Evolutionary conservation across 2,113 vertebrate genomes (phyloP).

Genomic region (Leptosomus discolor): DNA sequence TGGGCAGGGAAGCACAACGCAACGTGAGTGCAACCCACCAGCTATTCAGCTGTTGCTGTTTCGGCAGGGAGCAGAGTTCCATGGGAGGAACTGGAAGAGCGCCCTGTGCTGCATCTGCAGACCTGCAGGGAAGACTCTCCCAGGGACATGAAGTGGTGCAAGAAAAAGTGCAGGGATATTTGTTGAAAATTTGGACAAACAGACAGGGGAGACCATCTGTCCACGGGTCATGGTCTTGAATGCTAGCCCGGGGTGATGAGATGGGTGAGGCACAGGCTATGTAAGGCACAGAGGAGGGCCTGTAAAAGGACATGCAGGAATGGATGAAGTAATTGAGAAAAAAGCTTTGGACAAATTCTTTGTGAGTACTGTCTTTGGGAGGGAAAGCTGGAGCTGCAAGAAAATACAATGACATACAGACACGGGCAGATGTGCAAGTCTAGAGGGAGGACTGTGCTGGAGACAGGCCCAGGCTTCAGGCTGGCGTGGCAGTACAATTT

Average conservation of each 20-base stretch:
- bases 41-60: neutral
- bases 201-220: neutral
- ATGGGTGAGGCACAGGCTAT: neutral
- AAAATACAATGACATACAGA: conserved; percentile 16
- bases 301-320: neutral
- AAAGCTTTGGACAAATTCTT: neutral
- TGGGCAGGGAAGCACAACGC: neutral
- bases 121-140: neutral
- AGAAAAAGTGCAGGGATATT: neutral
- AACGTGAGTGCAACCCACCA: neutral
- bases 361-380: conserved; percentile 44
- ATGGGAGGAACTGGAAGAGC: neutral
- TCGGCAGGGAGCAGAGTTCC: neutral
- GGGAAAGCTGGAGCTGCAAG: neutral
- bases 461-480: neutral
- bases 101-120: neutral
- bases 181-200: neutral
- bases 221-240: neutral
- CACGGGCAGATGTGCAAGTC: neutral
- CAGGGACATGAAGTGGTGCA: neutral
- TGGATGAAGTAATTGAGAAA: conserved; percentile 37
- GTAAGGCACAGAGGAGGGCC: neutral
- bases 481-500: neutral
- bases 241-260: neutral
- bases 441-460: neutral